Evolutionary conservation across 2,113 vertebrate species (phyloP), one percentile per base, ranked within the genome.

Genomic region (Scatophagus argus): DNA sequence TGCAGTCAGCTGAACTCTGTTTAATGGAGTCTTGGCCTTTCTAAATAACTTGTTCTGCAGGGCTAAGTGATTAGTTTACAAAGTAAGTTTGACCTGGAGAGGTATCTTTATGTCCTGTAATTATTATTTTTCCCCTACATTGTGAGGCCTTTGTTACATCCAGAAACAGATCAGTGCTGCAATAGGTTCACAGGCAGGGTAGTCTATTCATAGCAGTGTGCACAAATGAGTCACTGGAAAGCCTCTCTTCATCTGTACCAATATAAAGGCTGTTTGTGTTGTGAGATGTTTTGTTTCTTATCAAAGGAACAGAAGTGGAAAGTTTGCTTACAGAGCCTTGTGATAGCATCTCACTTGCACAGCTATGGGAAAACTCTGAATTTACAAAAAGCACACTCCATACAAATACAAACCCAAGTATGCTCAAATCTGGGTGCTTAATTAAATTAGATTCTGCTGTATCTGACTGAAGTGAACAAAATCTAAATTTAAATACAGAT

Each of bases 181-280:
- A 8, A 56, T 23, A 58, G 64, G 85, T 89, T 90, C 83, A 88
- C 56, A 58, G 36, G 52, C 70, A 63, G 87, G 84, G 29, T 83
- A 43, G 59, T 88, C 81, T 89, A 89, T 88, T 91, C 82, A 84
- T 84, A 91, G 86, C 55, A 12, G 19, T 39, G 8, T 68, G 46
- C 62, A 64, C 44, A 78, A 85, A 81, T 81, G 85, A 88, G 55
- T 83, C 79, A 73, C 58, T 68, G 82, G 70, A 75, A 86, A 89
- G 81, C 81, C 58, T 77, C 60, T 82, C 65, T 80, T 86, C 72
- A 84, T 85, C 74, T 77, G 62, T 25, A 17, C 44, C 81, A n/a
- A 47, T 64, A 85, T 43, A 58, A 86, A 82, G 65, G 29, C 47
- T 72, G 19, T 88, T 80, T 83, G 70, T 74, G 58, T 63, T 82